Evolutionary conservation across 2,888 invertebrate species (phyloP), one percentile per base, ranked within the genome.

Genomic region (Parascotia fuliginaria): DNA sequence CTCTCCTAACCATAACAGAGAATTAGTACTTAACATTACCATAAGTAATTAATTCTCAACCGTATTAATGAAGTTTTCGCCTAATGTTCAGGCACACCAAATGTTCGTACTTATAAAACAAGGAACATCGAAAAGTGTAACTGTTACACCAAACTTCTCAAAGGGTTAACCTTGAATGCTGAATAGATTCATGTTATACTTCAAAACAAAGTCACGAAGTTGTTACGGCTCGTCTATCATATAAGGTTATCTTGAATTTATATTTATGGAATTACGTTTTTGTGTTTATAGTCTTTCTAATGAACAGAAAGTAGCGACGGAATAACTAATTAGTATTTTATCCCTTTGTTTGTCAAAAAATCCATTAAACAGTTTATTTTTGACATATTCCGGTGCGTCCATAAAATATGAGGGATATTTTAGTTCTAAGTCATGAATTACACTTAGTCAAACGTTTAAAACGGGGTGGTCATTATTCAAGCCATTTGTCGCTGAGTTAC

Each of bases 401-500:
- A 14, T n/a, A 5, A 27, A 15, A 9, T 27, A 27, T 38, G 7
- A 22, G 3, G 19, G n/a, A 60, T 64, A 60, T 50, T 53, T 59
- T 39, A 55, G 57, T 42, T 49, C 55, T 60, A 68, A 70, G 73
- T 69, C 66, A 68, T n/a, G 66, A 65, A 74, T 66, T 65, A 67
- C 64, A 65, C 64, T 74, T 71, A 73, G 73, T 75, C 64, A 66
- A 74, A 60, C 73, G 67, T 72, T 74, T 70, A 67, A 66, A 75
- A 49, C 56, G 58, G 67, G 65, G 67, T 63, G 70, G 70, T 76
- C 75, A 79, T 81, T 77, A 81, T 65, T 80, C 75, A 76, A 72
- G 61, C 73, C 81, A 80, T 83, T 81, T 78, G 81, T 79, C 77
- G 72, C 72, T 55, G 58, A 65, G 70, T 68, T 66, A 62, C 60